Percentiles rank a stretch among this genome's conserved stretches.
Evolutionary conservation across 2,113 vertebrate species (phyloP).

Genomic region (Haemorhous mexicanus): DNA sequence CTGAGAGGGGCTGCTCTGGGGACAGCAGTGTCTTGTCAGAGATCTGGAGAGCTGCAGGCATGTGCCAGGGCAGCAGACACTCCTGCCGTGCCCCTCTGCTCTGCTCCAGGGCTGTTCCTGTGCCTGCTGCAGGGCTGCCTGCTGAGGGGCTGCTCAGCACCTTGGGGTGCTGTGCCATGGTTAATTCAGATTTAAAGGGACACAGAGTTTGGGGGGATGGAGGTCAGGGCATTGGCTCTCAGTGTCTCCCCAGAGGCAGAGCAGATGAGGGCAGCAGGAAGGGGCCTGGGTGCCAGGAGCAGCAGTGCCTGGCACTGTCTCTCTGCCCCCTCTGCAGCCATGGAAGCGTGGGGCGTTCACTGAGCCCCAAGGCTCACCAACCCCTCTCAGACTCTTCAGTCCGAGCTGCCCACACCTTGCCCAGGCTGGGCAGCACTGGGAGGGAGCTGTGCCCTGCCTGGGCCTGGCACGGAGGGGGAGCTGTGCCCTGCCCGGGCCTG

Average conservation of each 20-base stretch:
- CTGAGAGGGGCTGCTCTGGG: neutral
- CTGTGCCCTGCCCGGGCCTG: too few species aligned
- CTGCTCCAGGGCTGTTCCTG: neutral
- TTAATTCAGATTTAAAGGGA: too few species aligned
- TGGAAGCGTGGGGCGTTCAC: too few species aligned
- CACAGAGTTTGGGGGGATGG: neutral
- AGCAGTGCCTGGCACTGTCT: fast-evolving
- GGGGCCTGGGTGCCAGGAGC: neutral
- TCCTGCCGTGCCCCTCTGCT: neutral
- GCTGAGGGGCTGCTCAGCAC: neutral
- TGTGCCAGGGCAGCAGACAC: neutral
- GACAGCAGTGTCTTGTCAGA: neutral
- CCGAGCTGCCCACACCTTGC: neutral
- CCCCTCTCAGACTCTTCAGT: neutral
- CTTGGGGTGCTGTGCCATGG: neutral
- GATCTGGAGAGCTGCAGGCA: neutral
- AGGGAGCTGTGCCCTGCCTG: too few species aligned
- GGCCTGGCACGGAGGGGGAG: too few species aligned
- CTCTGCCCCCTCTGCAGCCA: too few species aligned
- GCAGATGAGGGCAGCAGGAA: neutral
- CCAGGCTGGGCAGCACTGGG: neutral
- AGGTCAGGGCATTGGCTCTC: neutral
- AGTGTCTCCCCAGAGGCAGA: neutral
- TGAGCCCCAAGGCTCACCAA: too few species aligned
- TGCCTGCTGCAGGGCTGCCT: neutral